Evolutionary conservation across 2,888 invertebrate species (phyloP).

Genomic region (Cylloceria caligata): DNA sequence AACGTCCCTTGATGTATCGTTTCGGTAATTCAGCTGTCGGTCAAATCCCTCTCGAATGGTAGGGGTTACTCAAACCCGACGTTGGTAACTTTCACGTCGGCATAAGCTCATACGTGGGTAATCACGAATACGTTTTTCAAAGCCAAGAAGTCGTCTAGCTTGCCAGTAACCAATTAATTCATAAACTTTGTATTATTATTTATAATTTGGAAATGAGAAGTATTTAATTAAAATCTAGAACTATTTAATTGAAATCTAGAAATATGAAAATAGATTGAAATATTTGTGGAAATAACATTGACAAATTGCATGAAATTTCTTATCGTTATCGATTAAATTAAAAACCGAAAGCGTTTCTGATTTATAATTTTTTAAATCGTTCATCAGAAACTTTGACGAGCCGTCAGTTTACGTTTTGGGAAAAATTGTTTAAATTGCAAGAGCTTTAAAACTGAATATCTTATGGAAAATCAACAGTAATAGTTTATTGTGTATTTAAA

Average conservation of each 20-base stretch:
- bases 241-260: no score
- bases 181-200: neutral
- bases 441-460: neutral
- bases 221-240: no score
- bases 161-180: slow-evolving; percentile 16
- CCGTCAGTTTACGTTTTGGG: neutral
- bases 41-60: neutral
- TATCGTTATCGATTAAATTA: no score
- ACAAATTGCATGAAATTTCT: no score
- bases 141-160: slow-evolving; percentile 1
- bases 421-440: neutral
- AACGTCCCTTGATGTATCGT: neutral
- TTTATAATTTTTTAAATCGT: no score
- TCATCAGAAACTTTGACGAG: neutral
- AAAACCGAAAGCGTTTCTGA: no score
- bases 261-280: no score
- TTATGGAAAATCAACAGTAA: neutral
- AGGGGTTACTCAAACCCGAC: neutral
- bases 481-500: neutral
- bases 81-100: slow-evolving; percentile 34
- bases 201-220: neutral
- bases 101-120: slow-evolving; percentile 41
- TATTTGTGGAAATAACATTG: no score
- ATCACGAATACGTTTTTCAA: neutral
- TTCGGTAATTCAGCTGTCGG: neutral